Base-by-base conservation (phyloP, 2,888 invertebrate genomes). In the Eristalis tenax region DNA sequence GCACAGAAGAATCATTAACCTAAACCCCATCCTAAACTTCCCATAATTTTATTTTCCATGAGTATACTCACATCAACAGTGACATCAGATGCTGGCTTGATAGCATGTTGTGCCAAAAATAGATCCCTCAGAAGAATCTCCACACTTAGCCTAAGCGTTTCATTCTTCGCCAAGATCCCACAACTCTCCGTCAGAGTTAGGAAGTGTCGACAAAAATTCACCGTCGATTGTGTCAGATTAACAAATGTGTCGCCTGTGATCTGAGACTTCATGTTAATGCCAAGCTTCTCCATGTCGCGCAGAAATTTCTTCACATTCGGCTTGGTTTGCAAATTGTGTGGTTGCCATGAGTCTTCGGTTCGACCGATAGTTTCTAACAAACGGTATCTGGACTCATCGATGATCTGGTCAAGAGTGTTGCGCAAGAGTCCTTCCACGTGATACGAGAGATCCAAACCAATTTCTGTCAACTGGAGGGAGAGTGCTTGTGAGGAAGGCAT, bases 381-480 rank as follows among this genome's bases (percentile, higher is more conserved):
- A 4, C 93, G 91, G 69, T 91, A 88, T 2, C 92, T 91, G 4
- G 93, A 93, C 69, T 93, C 93, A 50, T 93, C 93, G 26, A 93
- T 92, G 5, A 93, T 89, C 5, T 92, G 91, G 26, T 92, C 92
- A 0, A 93, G 90, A 0, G 97, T 96, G 13, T 95, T 94, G 88
- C 97, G 94, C 82, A 99, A 93, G 88, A 97, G 95, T 28, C 97
- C 97, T 91, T 99, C 97, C 90, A 99, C 94, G 91, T 98, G 97
- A 93, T 98, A 99, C 88, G 97, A 96, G 81, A 99, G 94, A 94
- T 99, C 99, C 90, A 99, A 94, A 1, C 99, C 99, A 90, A 95
- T 94, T 90, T 95, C 94, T 91, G 94, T 95, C 91, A 94, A 93
- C 89, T 91, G 56, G 38, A 76, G 8, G 32, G n/a, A 74, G 71